These are phyloP conservation scores for Sakesphorus luctuosus DNA, from an alignment of 2,113 vertebrate species.

Conservation along the genomic window DNA sequence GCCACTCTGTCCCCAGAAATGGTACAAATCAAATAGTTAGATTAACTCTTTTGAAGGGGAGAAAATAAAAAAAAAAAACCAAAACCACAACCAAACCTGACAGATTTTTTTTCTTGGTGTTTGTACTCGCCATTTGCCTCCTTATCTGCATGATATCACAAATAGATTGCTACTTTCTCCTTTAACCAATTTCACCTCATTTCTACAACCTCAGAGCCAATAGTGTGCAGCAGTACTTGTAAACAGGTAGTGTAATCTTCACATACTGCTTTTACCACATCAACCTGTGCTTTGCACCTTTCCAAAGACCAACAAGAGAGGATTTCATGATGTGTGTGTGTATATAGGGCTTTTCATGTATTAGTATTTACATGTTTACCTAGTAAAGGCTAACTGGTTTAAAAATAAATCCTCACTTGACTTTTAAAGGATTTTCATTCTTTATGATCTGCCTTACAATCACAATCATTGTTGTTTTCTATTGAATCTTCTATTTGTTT, in stretches of 20 bases:
- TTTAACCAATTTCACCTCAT: not conserved
- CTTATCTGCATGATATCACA: not conserved
- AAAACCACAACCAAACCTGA: not conserved
- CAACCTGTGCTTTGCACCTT: not conserved
- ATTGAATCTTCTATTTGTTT: not conserved
- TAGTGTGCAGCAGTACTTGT: not conserved
- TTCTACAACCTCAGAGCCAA: not conserved
- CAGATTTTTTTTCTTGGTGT: not conserved
- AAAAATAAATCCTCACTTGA: not conserved
- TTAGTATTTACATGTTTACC: not conserved
- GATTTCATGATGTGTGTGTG: accelerated
- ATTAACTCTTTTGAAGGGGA: not conserved
- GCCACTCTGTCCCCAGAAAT: too few species aligned
- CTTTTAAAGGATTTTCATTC: not conserved
- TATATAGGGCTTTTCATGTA: not conserved
- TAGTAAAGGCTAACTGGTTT: not conserved
- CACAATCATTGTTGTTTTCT: not conserved
- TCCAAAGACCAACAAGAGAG: not conserved
- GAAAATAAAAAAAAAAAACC: not conserved
- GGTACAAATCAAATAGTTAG: not conserved
- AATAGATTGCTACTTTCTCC: not conserved
- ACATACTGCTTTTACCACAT: accelerated
- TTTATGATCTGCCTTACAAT: not conserved
- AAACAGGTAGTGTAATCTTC: not conserved
- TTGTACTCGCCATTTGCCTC: not conserved